phyloP scores from a whole-genome alignment of 2,113 vertebrate species.

The western clawed frog (Xenopus tropicalis) region DNA sequence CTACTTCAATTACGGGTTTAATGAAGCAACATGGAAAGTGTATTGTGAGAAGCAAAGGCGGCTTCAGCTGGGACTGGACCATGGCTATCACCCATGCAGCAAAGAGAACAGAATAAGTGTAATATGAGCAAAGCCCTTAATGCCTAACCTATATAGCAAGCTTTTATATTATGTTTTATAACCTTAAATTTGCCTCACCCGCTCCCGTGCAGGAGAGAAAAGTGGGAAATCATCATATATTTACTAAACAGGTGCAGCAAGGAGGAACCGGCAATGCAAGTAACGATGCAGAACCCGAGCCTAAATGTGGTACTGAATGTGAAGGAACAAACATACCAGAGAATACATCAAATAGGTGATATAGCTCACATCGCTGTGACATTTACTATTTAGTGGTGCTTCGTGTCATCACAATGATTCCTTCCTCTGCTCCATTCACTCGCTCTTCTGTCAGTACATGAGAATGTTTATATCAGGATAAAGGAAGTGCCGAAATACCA shows the following conservation, averaged over 20 bases:
- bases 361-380: neutral
- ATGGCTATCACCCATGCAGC: constrained; percentile 51
- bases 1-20: constrained; percentile 73
- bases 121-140: neutral
- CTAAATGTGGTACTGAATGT: constrained; percentile 56
- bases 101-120: constrained; percentile 68
- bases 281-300: constrained; percentile 61
- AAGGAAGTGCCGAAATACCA: neutral
- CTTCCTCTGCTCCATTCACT: neutral
- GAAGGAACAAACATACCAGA: constrained; percentile 57
- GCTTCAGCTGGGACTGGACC: constrained; percentile 65
- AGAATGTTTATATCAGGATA: no score
- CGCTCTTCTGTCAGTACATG: no score
- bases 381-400: neutral
- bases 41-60: constrained; percentile 71
- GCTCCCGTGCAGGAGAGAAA: no score
- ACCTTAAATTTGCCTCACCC: no score
- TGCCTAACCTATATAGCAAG: neutral
- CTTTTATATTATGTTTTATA: neutral
- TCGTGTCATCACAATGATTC: neutral
- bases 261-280: constrained; percentile 60
- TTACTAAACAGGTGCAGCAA: constrained; percentile 60
- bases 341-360: constrained; percentile 62
- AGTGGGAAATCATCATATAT: no score
- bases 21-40: constrained; percentile 70